Conservation (phyloP, 2,888 invertebrate species). For the Morpho achilles region DNA sequence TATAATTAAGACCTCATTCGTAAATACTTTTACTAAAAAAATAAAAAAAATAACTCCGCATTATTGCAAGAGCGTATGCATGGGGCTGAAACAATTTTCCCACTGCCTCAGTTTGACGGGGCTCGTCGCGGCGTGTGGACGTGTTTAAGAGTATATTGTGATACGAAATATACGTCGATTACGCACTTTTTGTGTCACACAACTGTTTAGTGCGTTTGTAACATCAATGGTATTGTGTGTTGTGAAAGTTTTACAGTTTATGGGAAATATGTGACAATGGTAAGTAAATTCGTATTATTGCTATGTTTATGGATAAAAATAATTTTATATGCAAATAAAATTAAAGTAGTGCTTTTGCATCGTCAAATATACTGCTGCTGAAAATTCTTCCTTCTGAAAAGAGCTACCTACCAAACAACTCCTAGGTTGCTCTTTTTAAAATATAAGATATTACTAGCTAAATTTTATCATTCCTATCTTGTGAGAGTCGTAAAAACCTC, state of each 20-base stretch:
- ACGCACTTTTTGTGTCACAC: slow-evolving; percentile 12
- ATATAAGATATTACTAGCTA: too few relatives aligned
- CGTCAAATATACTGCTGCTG: too few relatives aligned
- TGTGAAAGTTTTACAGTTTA: slow-evolving; percentile 19
- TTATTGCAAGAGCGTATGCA: slow-evolving; percentile 16
- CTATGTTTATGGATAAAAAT: too few relatives aligned
- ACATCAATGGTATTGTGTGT: slow-evolving; percentile 13
- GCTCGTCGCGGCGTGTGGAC: slow-evolving; percentile 20
- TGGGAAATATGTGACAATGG: slow-evolving; percentile 11
- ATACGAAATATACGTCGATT: slow-evolving; percentile 17
- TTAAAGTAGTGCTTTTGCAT: too few relatives aligned
- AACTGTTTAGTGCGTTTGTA: slow-evolving; percentile 12
- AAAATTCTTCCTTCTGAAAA: too few relatives aligned
- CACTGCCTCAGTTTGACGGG: slow-evolving; percentile 27
- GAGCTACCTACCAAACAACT: too few relatives aligned
- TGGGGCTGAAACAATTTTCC: slow-evolving; percentile 22
- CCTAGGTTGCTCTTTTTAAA: too few relatives aligned
- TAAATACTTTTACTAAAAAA: slow-evolving; percentile 6
- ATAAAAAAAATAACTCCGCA: slow-evolving; percentile 18
- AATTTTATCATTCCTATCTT: too few relatives aligned
- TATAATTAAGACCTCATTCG: slow-evolving; percentile 5
- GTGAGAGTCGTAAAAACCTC: too few relatives aligned
- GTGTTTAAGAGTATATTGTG: slow-evolving; percentile 8
- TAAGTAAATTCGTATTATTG: slow-evolving; percentile 6
- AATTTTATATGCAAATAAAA: too few relatives aligned